Percentiles rank a stretch among this genome's conserved stretches.
Evolutionary conservation across 2,113 vertebrate genomes (phyloP).

Genomic region (Pavo muticus): DNA sequence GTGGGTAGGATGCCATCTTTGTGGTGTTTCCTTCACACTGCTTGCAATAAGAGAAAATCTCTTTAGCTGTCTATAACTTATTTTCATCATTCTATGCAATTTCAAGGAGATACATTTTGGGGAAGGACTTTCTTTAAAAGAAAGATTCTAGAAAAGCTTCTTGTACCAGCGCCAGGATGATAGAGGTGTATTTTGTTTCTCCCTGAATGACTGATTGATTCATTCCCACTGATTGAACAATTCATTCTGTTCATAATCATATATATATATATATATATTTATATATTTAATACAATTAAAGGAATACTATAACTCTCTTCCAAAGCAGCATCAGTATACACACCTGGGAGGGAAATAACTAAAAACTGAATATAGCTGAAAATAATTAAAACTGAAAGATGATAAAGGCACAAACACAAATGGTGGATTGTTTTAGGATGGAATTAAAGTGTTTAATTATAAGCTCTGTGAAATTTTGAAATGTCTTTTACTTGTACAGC

Average conservation of each 20-base stretch:
- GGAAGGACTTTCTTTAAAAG: not conserved
- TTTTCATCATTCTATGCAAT: not conserved
- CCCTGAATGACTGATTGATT: not conserved
- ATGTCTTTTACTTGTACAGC: not conserved
- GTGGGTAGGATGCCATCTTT: not conserved
- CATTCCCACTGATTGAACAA: too few species aligned
- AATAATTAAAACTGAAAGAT: not conserved
- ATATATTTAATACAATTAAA: not conserved
- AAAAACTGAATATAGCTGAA: too few species aligned
- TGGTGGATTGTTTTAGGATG: not conserved
- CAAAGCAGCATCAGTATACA: not conserved
- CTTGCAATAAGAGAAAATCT: not conserved
- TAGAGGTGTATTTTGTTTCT: not conserved
- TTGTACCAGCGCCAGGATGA: accelerated
- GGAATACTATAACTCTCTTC: not conserved
- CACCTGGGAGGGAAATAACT: not conserved
- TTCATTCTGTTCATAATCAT: not conserved
- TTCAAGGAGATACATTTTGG: not conserved
- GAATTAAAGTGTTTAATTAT: not conserved
- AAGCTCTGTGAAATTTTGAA: not conserved
- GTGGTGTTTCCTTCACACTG: not conserved
- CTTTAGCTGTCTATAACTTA: not conserved
- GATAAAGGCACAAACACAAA: not conserved
- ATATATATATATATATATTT: not conserved
- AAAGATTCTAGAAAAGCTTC: not conserved